Conservation (phyloP, 2,888 invertebrate species). For the Hoplodrina blanda region DNA sequence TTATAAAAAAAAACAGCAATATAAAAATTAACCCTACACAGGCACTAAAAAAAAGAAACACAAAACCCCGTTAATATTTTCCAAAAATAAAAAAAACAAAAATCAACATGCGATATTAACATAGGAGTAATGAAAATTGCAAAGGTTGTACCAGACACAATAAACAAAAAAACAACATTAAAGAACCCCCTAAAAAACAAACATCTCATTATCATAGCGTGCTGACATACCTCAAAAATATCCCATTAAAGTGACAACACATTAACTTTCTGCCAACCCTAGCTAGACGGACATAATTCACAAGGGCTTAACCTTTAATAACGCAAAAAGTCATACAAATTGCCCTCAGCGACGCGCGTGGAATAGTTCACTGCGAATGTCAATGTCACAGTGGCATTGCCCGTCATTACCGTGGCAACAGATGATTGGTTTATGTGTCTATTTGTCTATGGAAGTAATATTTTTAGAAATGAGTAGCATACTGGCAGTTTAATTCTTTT, state of each 20-base stretch:
- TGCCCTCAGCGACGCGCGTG: slow-evolving; percentile 45
- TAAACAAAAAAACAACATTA: slow-evolving; percentile 12
- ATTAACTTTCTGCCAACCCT: slow-evolving; percentile 38
- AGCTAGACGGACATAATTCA: slow-evolving; percentile 57
- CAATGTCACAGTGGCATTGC: slow-evolving; percentile 57
- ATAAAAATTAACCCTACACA: not conserved
- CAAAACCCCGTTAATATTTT: not conserved
- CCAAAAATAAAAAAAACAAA: not conserved
- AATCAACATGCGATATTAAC: not conserved
- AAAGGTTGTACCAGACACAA: slow-evolving; percentile 1
- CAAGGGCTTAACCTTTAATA: slow-evolving; percentile 56
- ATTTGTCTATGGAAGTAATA: slow-evolving; percentile 25
- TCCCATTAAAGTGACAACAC: slow-evolving; percentile 40
- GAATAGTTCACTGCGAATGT: slow-evolving; percentile 42
- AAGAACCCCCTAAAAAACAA: slow-evolving; percentile 10
- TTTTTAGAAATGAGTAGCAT: not conserved
- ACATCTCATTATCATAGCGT: slow-evolving; percentile 32
- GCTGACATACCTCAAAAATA: slow-evolving; percentile 28
- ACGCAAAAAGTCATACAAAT: slow-evolving; percentile 58
- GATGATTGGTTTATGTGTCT: slow-evolving; percentile 23
- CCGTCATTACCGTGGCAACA: slow-evolving; percentile 16
- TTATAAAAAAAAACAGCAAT: too few relatives aligned
- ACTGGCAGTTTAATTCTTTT: not conserved
- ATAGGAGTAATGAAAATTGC: not conserved
- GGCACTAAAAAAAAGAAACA: not conserved